Evolutionary conservation across 2,888 invertebrate genomes (phyloP), one percentile per base, ranked within the genome.

Genomic region (Zelleria hepariella): DNA sequence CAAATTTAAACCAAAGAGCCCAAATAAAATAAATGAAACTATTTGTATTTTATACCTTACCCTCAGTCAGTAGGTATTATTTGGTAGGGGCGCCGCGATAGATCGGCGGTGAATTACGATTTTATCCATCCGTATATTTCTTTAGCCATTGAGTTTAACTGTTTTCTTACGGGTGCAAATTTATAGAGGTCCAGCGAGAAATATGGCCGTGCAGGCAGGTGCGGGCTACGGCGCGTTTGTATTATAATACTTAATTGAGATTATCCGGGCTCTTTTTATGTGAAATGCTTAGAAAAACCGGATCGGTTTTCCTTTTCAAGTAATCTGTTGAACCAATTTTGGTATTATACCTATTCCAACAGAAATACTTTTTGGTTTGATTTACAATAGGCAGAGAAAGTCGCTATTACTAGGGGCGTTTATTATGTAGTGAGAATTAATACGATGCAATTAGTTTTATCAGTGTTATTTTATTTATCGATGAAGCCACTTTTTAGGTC

Each of bases 91-190:
- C 55, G 10, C 21, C 24, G 27, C 26, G 55, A 55, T 55, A 55
- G 55, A 32, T 55, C 32, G 55, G 27, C 4, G 21, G 32, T 55
- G 55, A 55, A 74, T 71, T 70, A 77, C 74, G 74, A 69, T 79
- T 83, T 83, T 81, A 77, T 75, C 69, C 72, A 70, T 58, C 69
- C 68, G 67, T 77, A 80, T 83, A 81, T 80, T 83, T 85, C 80
- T 82, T 70, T 65, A 72, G 73, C 77, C 77, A 76, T 84, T 82
- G 83, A 75, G 79, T 85, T 80, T 82, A 85, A 82, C 84, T 84
- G 86, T 85, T 86, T 86, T 84, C 86, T 82, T 80, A 67, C 73
- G 47, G 55, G 49, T 10, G 26, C 52, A 68, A 77, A 86, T 86
- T 86, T 86, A 86, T 86, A 69, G 81, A 69, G 76, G 77, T 57